Base-by-base conservation (phyloP, 2,888 invertebrate species). In the Vanessa cardui region DNA sequence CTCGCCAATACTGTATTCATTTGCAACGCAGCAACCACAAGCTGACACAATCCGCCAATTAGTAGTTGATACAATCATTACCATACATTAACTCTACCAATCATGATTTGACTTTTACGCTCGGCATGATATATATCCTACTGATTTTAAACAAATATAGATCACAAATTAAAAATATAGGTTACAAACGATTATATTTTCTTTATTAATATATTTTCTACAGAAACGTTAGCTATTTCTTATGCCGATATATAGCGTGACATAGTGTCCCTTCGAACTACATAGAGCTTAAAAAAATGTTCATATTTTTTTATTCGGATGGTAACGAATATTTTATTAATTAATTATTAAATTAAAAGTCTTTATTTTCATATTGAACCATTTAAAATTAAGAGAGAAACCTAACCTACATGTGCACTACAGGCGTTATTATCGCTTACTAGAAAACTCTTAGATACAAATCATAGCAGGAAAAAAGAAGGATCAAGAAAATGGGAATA, bases 41-140 rank as follows among this genome's bases (percentile, higher is more conserved):
- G 62, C 67, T 73, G 69, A 73, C 73, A 71, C 63, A 70, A 70
- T 68, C 70, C 68, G 71, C 72, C 72, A 74, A 74, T 73, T 68
- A 72, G 73, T 72, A 70, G 69, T 67, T 58, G 67, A 70, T 62
- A 69, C 63, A 67, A 64, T 62, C 50, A 62, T 62, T 69, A 58
- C 56, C 46, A 49, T 68, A 31, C 54, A 58, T 44, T 59, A 44
- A 50, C 54, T 46, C 49, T 61, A 54, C 46, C 66, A 46, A 66
- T 46, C 47, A 31, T 39, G 39, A 54, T 31, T 20, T 31, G n/a
- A 54, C 31, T 54, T 54, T 31, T 8, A 54, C 15, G 50, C 50
- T 21, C 21, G 15, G 18, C 4, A 18, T 49, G 9, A n/a, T 9
- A 9, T 9, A 18, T 20, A 47, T 20, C 12, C 21, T 15, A 26